These are phyloP conservation scores for Sceliomorpha sp. DNA, from an alignment of 2,888 invertebrate species.

Conservation along the genomic window DNA sequence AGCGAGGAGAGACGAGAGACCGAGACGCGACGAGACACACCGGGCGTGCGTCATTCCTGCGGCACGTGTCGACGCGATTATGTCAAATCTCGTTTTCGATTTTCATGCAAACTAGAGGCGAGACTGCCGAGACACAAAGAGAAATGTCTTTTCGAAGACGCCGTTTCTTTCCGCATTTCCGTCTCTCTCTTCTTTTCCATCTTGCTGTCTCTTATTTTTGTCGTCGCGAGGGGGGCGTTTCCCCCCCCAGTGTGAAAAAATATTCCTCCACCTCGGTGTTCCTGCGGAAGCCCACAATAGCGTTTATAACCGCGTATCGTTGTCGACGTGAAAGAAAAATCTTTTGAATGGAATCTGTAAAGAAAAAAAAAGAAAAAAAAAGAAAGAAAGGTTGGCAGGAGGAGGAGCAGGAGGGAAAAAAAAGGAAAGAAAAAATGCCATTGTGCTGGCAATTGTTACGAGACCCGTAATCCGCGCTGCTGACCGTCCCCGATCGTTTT, in stretches of 20 bases:
- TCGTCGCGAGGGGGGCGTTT: too few relatives aligned
- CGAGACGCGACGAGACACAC: too few relatives aligned
- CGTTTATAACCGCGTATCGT: conserved; percentile 20
- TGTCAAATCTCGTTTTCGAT: conserved; percentile 37
- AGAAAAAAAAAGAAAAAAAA: conserved; percentile 32
- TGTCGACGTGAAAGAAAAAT: conserved; percentile 40
- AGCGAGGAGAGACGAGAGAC: conserved; percentile 1
- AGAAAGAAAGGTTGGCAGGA: conserved; percentile 20
- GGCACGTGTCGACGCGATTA: conserved; percentile 28
- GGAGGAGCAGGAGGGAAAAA: too few relatives aligned
- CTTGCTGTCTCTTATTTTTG: too few relatives aligned
- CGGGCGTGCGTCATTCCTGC: too few relatives aligned
- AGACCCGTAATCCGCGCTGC: conserved; percentile 41
- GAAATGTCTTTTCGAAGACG: conserved; percentile 1
- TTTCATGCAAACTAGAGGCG: conserved; percentile 41
- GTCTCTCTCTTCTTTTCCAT: too few relatives aligned
- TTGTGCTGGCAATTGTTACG: conserved; percentile 35
- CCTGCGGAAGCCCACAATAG: conserved; percentile 27
- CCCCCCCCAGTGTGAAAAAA: too few relatives aligned
- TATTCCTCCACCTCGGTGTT: too few relatives aligned
- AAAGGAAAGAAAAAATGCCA: conserved; percentile 27
- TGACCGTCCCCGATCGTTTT: conserved; percentile 30
- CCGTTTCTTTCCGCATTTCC: conserved; percentile 9
- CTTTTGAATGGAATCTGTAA: conserved; percentile 33
- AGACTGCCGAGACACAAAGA: too few relatives aligned